Percentiles rank a stretch among this genome's conserved stretches.
phyloP scores from a whole-genome alignment of 2,113 vertebrate genomes.

The Herpailurus yagouaroundi region DNA sequence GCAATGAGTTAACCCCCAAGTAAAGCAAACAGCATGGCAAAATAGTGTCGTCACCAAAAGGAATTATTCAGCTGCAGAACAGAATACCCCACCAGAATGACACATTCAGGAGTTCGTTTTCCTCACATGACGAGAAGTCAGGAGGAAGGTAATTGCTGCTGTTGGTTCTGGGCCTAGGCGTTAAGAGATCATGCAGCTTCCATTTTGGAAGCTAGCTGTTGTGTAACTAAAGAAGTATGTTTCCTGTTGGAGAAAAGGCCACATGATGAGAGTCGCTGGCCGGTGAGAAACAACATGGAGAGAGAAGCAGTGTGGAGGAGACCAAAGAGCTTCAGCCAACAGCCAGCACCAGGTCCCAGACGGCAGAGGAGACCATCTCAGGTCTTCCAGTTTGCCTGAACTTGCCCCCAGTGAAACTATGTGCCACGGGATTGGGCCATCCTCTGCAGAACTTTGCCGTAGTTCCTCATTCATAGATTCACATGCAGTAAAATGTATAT shows the following conservation, averaged over 20 bases:
- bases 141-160: not conserved
- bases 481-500: not conserved
- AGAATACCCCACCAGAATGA: not conserved
- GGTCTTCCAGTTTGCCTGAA: not conserved
- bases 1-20: not conserved
- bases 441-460: too few species aligned
- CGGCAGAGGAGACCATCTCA: not conserved
- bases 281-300: not conserved
- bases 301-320: not conserved
- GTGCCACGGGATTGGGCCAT: not conserved
- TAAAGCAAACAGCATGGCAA: slow-evolving; percentile 15
- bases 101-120: slow-evolving; percentile 21
- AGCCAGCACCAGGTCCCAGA: not conserved
- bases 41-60: not conserved
- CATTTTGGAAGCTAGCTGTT: not conserved
- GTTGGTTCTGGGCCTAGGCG: not conserved
- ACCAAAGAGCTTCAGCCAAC: not conserved
- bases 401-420: fast-evolving
- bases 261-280: not conserved
- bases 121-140: not conserved
- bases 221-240: not conserved
- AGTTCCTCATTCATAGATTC: not conserved
- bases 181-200: not conserved
- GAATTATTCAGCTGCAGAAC: not conserved
- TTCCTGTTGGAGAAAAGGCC: not conserved